Conservation (phyloP, 2,113 vertebrate species). For the Connochaetes taurinus region DNA sequence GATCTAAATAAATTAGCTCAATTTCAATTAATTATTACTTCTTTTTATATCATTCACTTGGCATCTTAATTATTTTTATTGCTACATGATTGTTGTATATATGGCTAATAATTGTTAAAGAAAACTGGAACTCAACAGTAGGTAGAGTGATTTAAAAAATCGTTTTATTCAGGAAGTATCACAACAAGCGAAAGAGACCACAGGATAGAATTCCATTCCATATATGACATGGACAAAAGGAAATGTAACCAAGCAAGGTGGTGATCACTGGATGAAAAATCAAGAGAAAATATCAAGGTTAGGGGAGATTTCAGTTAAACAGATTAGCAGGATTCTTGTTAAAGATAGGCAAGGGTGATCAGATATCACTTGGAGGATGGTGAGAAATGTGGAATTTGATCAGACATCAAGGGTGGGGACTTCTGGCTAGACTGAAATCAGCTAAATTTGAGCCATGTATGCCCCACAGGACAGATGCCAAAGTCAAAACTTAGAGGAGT, state of each 20-base stretch:
- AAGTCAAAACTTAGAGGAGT: neutral
- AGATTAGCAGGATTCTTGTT: neutral
- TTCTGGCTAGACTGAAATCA: neutral
- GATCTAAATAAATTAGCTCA: neutral
- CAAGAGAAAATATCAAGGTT: neutral
- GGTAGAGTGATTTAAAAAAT: neutral
- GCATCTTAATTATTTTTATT: conserved; percentile 12
- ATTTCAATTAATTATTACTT: neutral
- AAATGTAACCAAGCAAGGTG: neutral
- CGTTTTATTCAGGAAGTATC: neutral
- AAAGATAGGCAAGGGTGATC: neutral
- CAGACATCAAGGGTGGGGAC: neutral
- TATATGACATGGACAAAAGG: neutral
- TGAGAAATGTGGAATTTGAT: neutral
- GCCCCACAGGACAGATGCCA: fast-evolving
- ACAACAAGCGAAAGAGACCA: neutral
- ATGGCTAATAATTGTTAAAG: neutral
- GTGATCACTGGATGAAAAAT: neutral
- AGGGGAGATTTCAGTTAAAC: neutral
- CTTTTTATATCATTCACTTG: neutral
- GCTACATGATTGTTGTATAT: neutral
- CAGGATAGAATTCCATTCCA: neutral
- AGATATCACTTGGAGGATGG: neutral
- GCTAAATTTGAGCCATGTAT: neutral
- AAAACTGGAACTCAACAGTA: neutral